Evolutionary conservation across 1,140 invertebrate genomes (phyloP).

Genomic region (Anthonomus grandis): DNA sequence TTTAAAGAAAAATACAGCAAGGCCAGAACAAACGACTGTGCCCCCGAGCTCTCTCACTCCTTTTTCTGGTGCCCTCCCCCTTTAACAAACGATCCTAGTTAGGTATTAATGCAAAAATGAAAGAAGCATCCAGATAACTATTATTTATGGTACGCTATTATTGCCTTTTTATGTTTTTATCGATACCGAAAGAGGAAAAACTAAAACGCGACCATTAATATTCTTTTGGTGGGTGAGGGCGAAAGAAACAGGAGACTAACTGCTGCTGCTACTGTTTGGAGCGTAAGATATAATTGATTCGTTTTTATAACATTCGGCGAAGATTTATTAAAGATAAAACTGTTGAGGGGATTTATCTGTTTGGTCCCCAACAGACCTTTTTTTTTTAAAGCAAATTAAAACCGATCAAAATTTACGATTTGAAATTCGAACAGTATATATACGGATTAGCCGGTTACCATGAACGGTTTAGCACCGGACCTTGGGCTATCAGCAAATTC

Average conservation of each 20-base stretch:
- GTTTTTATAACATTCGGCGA: conserved; percentile 20
- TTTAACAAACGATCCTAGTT: conserved; percentile 20
- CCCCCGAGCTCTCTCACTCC: conserved; percentile 1
- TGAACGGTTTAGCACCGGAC: too few species aligned
- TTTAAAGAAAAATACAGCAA: conserved; percentile 26
- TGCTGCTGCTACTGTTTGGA: conserved; percentile 4
- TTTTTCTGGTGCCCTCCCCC: conserved; percentile 19
- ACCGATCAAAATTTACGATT: too few species aligned
- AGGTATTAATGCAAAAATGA: conserved; percentile 29
- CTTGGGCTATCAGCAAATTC: too few species aligned
- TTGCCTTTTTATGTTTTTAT: conserved; percentile 29
- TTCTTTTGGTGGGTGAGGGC: conserved; percentile 2
- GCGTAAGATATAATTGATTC: conserved; percentile 14
- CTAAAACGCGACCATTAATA: conserved; percentile 18
- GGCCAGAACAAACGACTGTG: conserved; percentile 23
- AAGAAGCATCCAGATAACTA: conserved; percentile 23
- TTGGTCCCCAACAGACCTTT: too few species aligned
- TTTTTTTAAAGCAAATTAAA: too few species aligned
- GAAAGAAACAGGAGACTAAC: conserved; percentile 6
- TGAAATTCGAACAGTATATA: too few species aligned
- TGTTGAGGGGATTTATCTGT: too few species aligned
- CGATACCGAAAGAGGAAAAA: conserved; percentile 13
- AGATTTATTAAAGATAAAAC: too few species aligned
- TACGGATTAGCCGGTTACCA: too few species aligned
- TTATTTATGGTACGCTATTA: conserved; percentile 24